phyloP scores from a whole-genome alignment of 1,140 invertebrate genomes.

The Drosophila auraria region DNA sequence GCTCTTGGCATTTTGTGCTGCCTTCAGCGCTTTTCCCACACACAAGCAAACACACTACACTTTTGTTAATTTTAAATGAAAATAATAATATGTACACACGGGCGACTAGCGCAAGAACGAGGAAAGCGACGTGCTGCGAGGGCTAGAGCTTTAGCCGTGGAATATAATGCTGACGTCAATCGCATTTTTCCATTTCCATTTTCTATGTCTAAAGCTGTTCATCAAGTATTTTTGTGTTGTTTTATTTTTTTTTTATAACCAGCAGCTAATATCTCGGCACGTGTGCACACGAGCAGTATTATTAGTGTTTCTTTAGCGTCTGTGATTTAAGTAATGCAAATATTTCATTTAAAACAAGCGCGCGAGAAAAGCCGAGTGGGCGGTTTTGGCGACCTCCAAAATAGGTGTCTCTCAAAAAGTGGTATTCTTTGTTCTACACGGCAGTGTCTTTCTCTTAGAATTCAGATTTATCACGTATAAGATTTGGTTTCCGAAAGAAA shows the following conservation, averaged over 20 bases:
- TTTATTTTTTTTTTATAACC: constrained; percentile 15
- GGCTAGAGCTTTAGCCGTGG: constrained; percentile 69
- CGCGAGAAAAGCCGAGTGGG: constrained; percentile 33
- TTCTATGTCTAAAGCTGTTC: constrained; percentile 71
- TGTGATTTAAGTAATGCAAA: constrained; percentile 60
- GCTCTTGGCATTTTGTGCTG: constrained; percentile 54
- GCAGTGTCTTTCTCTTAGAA: background rate
- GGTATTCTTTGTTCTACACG: constrained; percentile 8
- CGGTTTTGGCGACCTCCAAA: constrained; percentile 37
- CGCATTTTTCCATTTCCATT: constrained; percentile 78
- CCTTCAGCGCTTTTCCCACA: constrained; percentile 60
- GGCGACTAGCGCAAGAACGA: constrained; percentile 5
- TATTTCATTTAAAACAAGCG: constrained; percentile 61
- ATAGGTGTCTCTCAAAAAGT: constrained; percentile 13
- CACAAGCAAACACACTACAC: constrained; percentile 49
- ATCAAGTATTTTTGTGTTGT: constrained; percentile 64
- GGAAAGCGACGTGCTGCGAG: constrained; percentile 4
- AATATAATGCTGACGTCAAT: constrained; percentile 83
- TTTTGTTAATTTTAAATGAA: constrained; percentile 73
- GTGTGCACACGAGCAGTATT: constrained; percentile 62
- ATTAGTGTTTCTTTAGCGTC: constrained; percentile 32
- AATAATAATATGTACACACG: constrained; percentile 54
- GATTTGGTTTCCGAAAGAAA: background rate
- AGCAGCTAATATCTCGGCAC: constrained; percentile 66
- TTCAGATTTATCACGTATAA: background rate